Evolutionary conservation across 1,140 invertebrate species (phyloP), one percentile per base, ranked within the genome.

Genomic region (Zelostemma sp.): DNA sequence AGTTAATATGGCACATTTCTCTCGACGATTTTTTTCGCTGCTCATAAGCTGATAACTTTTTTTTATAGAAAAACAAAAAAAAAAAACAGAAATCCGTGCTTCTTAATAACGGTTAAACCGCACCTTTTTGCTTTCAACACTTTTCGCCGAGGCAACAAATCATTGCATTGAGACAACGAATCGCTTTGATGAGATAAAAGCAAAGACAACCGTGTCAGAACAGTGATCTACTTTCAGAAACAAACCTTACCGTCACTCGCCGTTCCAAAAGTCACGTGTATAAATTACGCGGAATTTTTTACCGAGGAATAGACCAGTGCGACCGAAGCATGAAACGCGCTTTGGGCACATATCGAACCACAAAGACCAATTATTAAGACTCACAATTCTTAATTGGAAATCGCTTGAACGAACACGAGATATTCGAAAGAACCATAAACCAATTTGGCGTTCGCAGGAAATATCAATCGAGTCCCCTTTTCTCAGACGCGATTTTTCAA

Each of bases 191-290:
- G 33, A 35, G 33, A n/a, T 35, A 2, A 6, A 35, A 35, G 5
- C 3, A 35, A 11, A 35, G 33, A 11, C 33, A n/a, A 35, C 33
- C 11, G 11, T 35, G 5, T n/a, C 33, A n/a, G 33, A 35, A 35
- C 33, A 35, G 33, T n/a, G 33, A 35, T 35, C 11, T 35, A 35
- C 33, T 35, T 35, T 35, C 33, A 35, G 25, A 28, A 28, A 35
- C 33, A n/a, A 35, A 35, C 11, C 3, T 35, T n/a, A 35, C 33
- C n/a, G 33, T 35, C 33, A 35, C 11, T 35, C 33, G 6, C n/a
- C 11, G 33, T 35, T 35, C 11, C 33, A n/a, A 35, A 35, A 35
- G 6, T 35, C 33, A 35, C n/a, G 5, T n/a, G 6, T 35, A 35
- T 35, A 35, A 35, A 35, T 35, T 35, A 35, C 2, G 33, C n/a